Percentiles rank a stretch among this genome's conserved stretches.
Conservation (phyloP, 2,888 invertebrate species). For the Trichopria drosophilae region DNA sequence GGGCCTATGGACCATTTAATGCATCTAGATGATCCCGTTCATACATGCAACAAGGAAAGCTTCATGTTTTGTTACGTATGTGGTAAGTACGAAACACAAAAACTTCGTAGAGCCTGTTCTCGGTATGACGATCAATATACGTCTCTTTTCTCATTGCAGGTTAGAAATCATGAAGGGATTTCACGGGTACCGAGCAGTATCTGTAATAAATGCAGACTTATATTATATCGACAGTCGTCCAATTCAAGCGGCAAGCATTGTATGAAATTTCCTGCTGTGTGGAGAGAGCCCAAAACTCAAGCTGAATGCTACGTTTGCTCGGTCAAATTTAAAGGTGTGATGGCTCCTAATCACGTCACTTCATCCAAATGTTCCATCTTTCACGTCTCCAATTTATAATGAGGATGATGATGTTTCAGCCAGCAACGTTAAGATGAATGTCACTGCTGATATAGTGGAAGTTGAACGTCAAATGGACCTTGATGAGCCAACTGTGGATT, state of each 20-base stretch:
- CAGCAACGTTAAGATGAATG: not conserved
- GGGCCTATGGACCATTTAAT: not conserved
- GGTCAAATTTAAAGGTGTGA: slow-evolving; percentile 7
- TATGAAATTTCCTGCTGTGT: slow-evolving; percentile 4
- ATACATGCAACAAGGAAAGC: slow-evolving; percentile 1
- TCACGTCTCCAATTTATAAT: slow-evolving; percentile 8
- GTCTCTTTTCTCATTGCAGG: slow-evolving; percentile 1
- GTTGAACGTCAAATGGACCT: slow-evolving; percentile 5
- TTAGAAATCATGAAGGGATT: not conserved
- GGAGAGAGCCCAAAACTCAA: slow-evolving; percentile 7
- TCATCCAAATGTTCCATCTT: slow-evolving; percentile 10
- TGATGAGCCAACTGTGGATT: too few relatives aligned
- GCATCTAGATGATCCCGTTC: not conserved
- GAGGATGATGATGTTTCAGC: not conserved
- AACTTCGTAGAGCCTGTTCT: not conserved
- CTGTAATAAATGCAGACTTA: slow-evolving; percentile 3
- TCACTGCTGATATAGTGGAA: not conserved
- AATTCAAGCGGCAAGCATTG: not conserved
- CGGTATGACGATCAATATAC: slow-evolving; percentile 2
- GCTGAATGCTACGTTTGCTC: not conserved
- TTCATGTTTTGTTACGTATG: slow-evolving; percentile 4
- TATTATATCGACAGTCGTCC: not conserved
- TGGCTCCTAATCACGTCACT: not conserved
- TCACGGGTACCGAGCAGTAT: too few relatives aligned
- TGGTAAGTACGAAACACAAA: slow-evolving; percentile 3